A percentile compares a stretch with the other conserved stretches of the same genome.
Evolutionary conservation across 2,797 vertebrate genomes (phyloP).

Genomic region (Luscinia luscinia): DNA sequence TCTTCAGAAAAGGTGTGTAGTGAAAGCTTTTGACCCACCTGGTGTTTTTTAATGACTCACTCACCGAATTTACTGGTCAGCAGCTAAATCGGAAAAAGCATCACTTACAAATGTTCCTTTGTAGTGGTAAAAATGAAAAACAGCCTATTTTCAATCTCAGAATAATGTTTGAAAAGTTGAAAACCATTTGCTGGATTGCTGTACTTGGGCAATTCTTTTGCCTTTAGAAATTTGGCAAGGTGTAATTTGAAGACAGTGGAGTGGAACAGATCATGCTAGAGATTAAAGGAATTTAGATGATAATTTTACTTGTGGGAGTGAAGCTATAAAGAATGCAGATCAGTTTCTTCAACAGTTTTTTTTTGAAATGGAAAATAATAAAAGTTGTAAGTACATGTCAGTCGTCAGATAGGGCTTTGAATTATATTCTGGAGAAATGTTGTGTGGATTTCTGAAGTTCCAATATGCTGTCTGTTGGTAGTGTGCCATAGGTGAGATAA

Average conservation of each 20-base stretch:
- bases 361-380: not conserved
- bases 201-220: not conserved
- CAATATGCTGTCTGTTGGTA: not conserved
- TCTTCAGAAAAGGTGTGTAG: not conserved
- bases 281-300: not conserved
- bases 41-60: not conserved
- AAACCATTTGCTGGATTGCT: not conserved
- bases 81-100: not conserved
- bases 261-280: not conserved
- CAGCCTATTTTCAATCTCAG: not conserved
- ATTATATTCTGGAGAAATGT: not conserved
- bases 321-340: not conserved
- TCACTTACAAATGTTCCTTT: not conserved
- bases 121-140: not conserved
- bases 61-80: not conserved
- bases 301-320: not conserved
- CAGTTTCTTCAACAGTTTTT: not conserved
- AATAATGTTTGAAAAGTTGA: not conserved
- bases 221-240: not conserved
- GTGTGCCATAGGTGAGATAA: not conserved
- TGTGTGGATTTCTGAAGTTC: not conserved
- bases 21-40: not conserved
- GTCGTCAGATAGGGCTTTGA: not conserved
- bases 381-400: not conserved
- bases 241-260: not conserved